A percentile compares a stretch with the other conserved stretches of the same genome.
phyloP scores from a whole-genome alignment of 1,140 invertebrate species.

The Penaeus vannamei region DNA sequence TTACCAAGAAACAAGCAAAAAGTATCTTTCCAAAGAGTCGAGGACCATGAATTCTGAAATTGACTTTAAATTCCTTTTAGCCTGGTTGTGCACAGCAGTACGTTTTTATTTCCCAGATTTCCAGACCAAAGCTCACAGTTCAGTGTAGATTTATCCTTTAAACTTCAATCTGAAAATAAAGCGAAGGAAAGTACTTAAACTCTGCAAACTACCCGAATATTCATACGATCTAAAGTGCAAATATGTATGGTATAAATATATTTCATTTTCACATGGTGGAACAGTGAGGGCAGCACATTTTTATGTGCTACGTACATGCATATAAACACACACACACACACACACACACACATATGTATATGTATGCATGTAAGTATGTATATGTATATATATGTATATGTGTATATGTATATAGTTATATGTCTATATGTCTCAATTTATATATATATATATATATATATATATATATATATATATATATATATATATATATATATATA shows the following conservation, averaged over 20 bases:
- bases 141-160: not conserved
- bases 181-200: not conserved
- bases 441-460: too few species aligned
- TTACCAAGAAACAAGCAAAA: not conserved
- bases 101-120: not conserved
- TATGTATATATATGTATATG: not conserved
- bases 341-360: not conserved
- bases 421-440: too few species aligned
- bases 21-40: not conserved
- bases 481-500: too few species aligned
- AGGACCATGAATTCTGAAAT: not conserved
- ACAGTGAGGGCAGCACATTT: too few species aligned
- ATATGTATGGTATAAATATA: conserved; percentile 7
- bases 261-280: not conserved
- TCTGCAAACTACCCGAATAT: not conserved
- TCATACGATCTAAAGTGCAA: not conserved
- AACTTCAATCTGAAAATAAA: not conserved
- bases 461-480: too few species aligned
- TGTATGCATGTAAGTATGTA: not conserved
- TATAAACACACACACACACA: not conserved
- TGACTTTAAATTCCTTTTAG: conserved; percentile 4
- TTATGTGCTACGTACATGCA: not conserved
- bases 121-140: not conserved
- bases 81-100: not conserved
- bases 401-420: too few species aligned